These are phyloP conservation scores for Pampus argenteus DNA, from an alignment of 2,797 vertebrate genomes.

Conservation along the genomic window DNA sequence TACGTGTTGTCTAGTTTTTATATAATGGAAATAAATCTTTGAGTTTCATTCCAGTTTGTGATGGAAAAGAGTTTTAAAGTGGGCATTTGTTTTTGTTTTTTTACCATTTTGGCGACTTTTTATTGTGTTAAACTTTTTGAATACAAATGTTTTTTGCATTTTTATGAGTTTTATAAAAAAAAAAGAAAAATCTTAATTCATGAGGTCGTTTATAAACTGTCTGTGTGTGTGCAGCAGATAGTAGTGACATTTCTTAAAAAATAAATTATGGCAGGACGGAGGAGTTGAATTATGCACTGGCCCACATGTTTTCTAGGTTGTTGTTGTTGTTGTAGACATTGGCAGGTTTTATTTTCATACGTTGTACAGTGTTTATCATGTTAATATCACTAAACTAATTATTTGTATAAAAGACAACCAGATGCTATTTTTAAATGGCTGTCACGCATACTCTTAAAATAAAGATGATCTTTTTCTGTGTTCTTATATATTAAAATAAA, in stretches of 20 bases:
- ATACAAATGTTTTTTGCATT: not conserved
- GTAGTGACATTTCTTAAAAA: not conserved
- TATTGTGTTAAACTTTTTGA: conserved; percentile 5
- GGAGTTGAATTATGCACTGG: not conserved
- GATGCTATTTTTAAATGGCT: conserved; percentile 64
- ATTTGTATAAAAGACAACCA: conserved; percentile 62
- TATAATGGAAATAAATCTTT: conserved; percentile 46
- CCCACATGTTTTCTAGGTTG: conserved; percentile 5
- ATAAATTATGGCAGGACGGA: not conserved
- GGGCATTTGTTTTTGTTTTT: conserved; percentile 39
- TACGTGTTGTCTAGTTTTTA: conserved; percentile 44
- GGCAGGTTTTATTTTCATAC: conserved; percentile 15
- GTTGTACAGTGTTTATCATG: conserved; percentile 70
- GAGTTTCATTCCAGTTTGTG: conserved; percentile 18
- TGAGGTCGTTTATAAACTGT: not conserved
- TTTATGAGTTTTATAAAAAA: conserved; percentile 25
- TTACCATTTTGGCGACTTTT: not conserved
- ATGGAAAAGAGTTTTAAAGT: conserved; percentile 47
- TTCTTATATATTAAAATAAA: not conserved
- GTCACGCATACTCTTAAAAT: conserved; percentile 66
- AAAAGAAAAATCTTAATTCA: not conserved
- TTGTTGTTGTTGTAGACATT: not conserved
- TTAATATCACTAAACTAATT: conserved; percentile 40
- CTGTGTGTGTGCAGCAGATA: not conserved
- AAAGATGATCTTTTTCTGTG: conserved; percentile 59